phyloP scores from a whole-genome alignment of 2,888 invertebrate species.

The Nemoura dubitans region DNA sequence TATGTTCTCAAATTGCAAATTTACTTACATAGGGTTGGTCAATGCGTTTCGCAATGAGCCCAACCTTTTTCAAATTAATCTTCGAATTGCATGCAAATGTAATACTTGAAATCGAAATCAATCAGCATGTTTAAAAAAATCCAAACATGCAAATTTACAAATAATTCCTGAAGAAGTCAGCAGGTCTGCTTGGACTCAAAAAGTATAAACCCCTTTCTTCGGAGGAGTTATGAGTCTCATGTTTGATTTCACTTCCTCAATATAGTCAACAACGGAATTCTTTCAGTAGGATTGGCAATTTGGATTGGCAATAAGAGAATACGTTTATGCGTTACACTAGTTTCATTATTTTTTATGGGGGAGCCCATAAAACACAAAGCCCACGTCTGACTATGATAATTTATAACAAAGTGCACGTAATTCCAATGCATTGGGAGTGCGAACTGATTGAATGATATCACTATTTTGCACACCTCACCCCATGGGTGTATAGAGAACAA shows the following conservation, averaged over 20 bases:
- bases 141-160: background rate
- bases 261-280: background rate
- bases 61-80: background rate
- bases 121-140: background rate
- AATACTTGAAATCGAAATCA: background rate
- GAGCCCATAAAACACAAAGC: conserved; percentile 7
- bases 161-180: background rate
- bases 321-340: background rate
- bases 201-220: background rate
- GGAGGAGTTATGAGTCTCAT: background rate
- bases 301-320: background rate
- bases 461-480: background rate
- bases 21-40: background rate
- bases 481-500: background rate
- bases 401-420: background rate
- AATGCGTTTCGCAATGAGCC: background rate
- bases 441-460: background rate
- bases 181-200: background rate
- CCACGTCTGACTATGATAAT: background rate
- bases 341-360: background rate
- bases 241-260: background rate
- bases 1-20: conserved; percentile 9
- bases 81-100: background rate
- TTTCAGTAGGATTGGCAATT: background rate
- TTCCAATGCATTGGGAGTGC: background rate